These are phyloP conservation scores for Dasyurus viverrinus DNA, from an alignment of 2,113 vertebrate genomes.

Conservation along the genomic window DNA sequence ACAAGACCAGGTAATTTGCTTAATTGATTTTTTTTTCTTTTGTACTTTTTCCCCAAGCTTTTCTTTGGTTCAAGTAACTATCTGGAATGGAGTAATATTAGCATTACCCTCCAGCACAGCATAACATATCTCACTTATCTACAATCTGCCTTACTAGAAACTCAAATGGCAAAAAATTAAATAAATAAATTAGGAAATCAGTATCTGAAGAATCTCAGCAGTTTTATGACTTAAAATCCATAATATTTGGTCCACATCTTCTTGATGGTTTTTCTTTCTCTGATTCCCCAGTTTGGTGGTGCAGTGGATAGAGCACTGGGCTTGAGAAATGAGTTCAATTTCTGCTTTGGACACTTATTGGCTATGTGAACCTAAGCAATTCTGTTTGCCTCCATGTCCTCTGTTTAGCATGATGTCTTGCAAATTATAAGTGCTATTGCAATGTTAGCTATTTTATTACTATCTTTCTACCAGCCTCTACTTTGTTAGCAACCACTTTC, in stretches of 20 bases:
- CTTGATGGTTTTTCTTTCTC: conserved; percentile 11
- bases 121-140: neutral
- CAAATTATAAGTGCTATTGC: neutral
- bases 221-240: neutral
- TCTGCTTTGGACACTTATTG: neutral
- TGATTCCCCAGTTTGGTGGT: neutral
- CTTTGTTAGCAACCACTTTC: conserved; percentile 36
- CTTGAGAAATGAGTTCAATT: neutral
- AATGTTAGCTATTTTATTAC: neutral
- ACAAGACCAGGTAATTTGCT: neutral
- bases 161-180: conserved; percentile 6
- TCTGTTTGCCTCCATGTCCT: neutral
- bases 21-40: conserved; percentile 29
- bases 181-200: neutral
- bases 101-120: conserved; percentile 18
- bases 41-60: conserved; percentile 32
- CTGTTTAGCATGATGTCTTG: neutral
- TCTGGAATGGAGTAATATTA: neutral
- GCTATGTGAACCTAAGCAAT: no score
- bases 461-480: conserved; percentile 15
- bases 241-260: neutral
- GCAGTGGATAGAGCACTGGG: neutral
- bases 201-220: conserved; percentile 7
- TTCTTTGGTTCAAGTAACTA: conserved; percentile 22
- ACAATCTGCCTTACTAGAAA: conserved; percentile 22